Base-by-base conservation (phyloP, 2,113 vertebrate genomes). In the Labeo rohita region DNA sequence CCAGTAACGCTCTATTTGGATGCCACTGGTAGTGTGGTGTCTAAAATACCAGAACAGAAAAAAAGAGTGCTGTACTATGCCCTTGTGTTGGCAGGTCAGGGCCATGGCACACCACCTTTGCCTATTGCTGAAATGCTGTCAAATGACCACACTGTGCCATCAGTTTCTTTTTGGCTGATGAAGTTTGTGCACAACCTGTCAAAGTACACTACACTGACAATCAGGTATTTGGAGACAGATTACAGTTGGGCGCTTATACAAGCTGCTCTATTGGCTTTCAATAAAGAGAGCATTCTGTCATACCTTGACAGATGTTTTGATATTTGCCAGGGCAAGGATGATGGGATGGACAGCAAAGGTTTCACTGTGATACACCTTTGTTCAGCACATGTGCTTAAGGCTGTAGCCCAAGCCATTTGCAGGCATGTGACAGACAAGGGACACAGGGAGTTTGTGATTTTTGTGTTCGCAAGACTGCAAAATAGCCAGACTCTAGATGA, bases 81-180 rank as follows among this genome's bases (percentile, higher is more conserved):
- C 5, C 78, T 90, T 36, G 59, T 34, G 13, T 72, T 84, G n/a
- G 8, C 63, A 36, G 86, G 83, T 18, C 8, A 80, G 50, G 86
- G 82, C 16, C 39, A 54, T 4, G 9, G 50, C 23, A 74, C 21
- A 72, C 76, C 43, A 18, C 84, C 74, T 47, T 66, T 86, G 12
- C 84, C 87, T 10, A 50, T 88, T n/a, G 1, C 73, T 36, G 84
- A 86, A 34, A 70, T 83, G 80, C 18, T 88, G 13, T 79, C 72
- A n/a, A 88, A 79, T 59, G 49, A 78, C 2, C 79, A 88, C 28
- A 68, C 78, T 8, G 49, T 88, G 13, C 72, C 84, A n/a, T 10
- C 45, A 7, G 36, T 85, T 8, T 28, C 79, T 15, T 83, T 70
- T 28, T 85, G 79, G 84, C 68, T 85, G 2, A 76, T 80, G 47